Evolutionary conservation across 2,797 vertebrate species (phyloP).

Genomic region (Ctenochaetus hawaiiensis): DNA sequence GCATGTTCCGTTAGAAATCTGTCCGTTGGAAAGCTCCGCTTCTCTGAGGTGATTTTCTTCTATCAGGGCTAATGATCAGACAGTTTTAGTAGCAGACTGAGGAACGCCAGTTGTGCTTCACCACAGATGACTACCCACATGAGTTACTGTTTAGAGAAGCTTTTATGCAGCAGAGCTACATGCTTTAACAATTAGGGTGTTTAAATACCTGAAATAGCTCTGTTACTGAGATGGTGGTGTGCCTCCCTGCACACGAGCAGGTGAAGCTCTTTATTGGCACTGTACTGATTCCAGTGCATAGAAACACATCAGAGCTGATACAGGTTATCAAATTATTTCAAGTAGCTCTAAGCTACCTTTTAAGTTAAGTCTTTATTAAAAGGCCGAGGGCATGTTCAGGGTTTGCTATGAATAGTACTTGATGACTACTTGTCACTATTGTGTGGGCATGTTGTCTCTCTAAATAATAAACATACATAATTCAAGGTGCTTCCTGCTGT

Average conservation of each 20-base stretch:
- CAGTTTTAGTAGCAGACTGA: slow-evolving; percentile 61
- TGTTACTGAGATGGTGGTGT: slow-evolving; percentile 40
- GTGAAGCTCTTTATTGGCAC: slow-evolving; percentile 55
- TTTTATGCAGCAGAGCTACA: slow-evolving; percentile 68
- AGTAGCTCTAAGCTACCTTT: background rate
- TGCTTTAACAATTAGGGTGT: slow-evolving; percentile 79
- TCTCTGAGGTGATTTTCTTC: slow-evolving; percentile 44
- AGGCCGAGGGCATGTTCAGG: background rate
- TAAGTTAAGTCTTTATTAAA: background rate
- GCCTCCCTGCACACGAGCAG: slow-evolving; percentile 53
- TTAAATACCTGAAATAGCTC: slow-evolving; percentile 79
- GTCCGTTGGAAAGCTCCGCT: slow-evolving; percentile 19
- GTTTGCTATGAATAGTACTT: background rate
- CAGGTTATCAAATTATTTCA: background rate
- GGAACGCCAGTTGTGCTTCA: slow-evolving; percentile 61
- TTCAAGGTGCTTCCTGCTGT: background rate
- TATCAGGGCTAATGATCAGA: slow-evolving; percentile 45
- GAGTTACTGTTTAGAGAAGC: slow-evolving; percentile 76
- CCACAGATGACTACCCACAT: slow-evolving; percentile 70
- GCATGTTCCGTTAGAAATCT: background rate
- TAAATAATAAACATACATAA: background rate
- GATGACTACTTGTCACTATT: background rate
- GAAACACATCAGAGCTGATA: background rate
- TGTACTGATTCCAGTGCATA: background rate
- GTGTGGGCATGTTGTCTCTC: rapidly evolving